Percentiles rank a stretch among this genome's conserved stretches.
phyloP scores from a whole-genome alignment of 2,113 vertebrate genomes.

The Atractosteus spatula region DNA sequence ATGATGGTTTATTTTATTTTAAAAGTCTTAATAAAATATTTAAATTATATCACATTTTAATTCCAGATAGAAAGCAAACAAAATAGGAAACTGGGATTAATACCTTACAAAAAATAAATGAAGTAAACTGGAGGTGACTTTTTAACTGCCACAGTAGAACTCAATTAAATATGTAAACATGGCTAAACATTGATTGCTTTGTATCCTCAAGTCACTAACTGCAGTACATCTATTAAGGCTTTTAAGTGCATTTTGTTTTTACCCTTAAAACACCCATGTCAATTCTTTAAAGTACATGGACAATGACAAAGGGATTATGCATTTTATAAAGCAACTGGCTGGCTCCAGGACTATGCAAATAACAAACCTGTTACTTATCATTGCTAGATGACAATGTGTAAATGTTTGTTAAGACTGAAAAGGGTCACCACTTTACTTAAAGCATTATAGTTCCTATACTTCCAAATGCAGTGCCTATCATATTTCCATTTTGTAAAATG shows the following conservation, averaged over 20 bases:
- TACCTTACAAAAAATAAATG: not conserved
- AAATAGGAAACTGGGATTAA: too few relatives aligned
- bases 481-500: not conserved
- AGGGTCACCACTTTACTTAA: not conserved
- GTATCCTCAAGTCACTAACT: not conserved
- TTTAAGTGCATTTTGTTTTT: not conserved
- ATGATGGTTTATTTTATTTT: too few relatives aligned
- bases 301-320: not conserved
- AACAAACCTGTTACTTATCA: slow-evolving; percentile 1
- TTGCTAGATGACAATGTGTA: not conserved
- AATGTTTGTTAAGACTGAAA: slow-evolving; percentile 13
- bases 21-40: too few relatives aligned
- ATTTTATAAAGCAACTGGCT: not conserved
- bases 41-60: too few relatives aligned
- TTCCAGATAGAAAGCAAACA: too few relatives aligned
- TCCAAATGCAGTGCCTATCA: not conserved
- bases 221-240: not conserved
- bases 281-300: slow-evolving; percentile 4
- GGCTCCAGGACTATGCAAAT: not conserved
- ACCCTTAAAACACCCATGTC: not conserved
- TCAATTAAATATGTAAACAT: not conserved
- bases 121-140: not conserved
- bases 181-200: slow-evolving; percentile 2
- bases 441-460: not conserved
- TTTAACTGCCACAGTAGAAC: not conserved